phyloP scores from a whole-genome alignment of 2,888 invertebrate species.

The Drosophila maculinotata region DNA sequence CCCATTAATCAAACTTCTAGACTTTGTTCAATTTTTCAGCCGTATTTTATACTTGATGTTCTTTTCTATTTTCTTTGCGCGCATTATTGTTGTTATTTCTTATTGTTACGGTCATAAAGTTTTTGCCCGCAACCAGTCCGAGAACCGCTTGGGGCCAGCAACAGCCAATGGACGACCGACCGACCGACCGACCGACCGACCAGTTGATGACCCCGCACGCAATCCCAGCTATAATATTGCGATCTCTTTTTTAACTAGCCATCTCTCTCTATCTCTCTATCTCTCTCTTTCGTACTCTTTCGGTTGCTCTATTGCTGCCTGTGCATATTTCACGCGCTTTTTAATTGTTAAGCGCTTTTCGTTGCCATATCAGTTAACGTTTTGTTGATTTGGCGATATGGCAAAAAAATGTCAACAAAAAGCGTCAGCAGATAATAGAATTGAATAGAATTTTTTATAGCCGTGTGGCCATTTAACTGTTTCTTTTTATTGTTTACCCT shows the following conservation, averaged over 20 bases:
- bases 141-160: constrained; percentile 12
- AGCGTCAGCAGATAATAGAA: constrained; percentile 65
- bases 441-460: constrained; percentile 49
- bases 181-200: constrained; percentile 2
- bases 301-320: constrained; percentile 6
- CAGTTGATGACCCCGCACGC: constrained; percentile 61
- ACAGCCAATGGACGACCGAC: constrained; percentile 2
- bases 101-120: constrained; percentile 59
- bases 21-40: constrained; percentile 42
- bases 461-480: constrained; percentile 43
- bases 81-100: constrained; percentile 49
- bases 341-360: constrained; percentile 52
- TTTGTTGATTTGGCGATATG: constrained; percentile 50
- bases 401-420: constrained; percentile 61
- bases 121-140: constrained; percentile 22
- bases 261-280: constrained; percentile 1
- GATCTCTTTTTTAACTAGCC: not conserved
- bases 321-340: constrained; percentile 52
- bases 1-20: constrained; percentile 57
- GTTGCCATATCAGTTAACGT: constrained; percentile 47
- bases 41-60: constrained; percentile 23
- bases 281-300: constrained; percentile 3
- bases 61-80: constrained; percentile 28
- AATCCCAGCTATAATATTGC: constrained; percentile 22
- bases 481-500: constrained; percentile 6